Conservation (phyloP, 1,140 invertebrate species). For the Phymorhynchus buccinoides region DNA sequence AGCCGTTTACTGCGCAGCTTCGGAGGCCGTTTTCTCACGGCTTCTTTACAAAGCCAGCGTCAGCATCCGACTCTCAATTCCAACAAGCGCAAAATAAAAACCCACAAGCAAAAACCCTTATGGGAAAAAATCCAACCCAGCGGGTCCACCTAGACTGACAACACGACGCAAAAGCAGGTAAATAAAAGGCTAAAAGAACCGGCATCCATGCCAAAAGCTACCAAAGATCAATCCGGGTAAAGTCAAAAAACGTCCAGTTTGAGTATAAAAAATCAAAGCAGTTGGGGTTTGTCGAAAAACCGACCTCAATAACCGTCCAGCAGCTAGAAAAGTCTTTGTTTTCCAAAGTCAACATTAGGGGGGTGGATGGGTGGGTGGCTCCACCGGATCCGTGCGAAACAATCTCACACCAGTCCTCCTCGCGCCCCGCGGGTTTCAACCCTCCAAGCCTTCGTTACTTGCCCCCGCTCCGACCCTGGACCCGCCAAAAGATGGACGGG, state of each 20-base stretch:
- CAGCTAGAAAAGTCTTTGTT: conserved; percentile 14
- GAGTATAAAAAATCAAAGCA: neutral
- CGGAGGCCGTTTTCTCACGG: too few relatives aligned
- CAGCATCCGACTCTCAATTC: too few relatives aligned
- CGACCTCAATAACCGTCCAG: conserved; percentile 14
- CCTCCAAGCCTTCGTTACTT: too few relatives aligned
- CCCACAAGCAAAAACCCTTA: too few relatives aligned
- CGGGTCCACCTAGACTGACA: too few relatives aligned
- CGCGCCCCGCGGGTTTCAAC: neutral
- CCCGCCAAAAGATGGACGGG: too few relatives aligned
- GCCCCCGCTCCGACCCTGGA: too few relatives aligned
- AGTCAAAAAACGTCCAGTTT: neutral
- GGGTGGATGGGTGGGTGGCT: too few relatives aligned
- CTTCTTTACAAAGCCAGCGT: too few relatives aligned
- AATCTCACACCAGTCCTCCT: conserved; percentile 14
- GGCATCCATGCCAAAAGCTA: neutral
- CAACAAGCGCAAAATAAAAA: too few relatives aligned
- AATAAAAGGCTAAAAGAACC: neutral
- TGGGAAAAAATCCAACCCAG: too few relatives aligned
- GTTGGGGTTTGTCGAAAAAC: neutral
- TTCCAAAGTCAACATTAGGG: neutral
- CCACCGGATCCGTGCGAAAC: conserved; percentile 16
- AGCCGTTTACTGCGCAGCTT: too few relatives aligned
- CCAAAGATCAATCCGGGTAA: neutral
- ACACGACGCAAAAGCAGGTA: neutral